Evolutionary conservation across 2,113 vertebrate species (phyloP).

Genomic region (Datnioides undecimradiatus): DNA sequence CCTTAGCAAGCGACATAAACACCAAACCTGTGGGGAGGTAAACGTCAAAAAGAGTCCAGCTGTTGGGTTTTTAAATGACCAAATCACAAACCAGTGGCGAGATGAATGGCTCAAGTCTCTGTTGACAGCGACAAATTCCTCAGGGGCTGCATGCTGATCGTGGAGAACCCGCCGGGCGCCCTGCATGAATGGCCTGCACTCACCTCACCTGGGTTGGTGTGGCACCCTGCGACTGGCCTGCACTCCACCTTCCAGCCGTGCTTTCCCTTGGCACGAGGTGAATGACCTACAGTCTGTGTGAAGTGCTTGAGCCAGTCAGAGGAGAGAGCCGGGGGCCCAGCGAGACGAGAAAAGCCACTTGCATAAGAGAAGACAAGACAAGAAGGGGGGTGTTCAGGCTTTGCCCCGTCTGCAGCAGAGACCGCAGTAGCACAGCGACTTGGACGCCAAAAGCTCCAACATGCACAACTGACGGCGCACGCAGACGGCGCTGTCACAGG

Average conservation of each 20-base stretch:
- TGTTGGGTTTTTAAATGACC: constrained; percentile 20
- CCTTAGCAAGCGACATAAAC: not conserved
- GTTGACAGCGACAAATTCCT: constrained; percentile 15
- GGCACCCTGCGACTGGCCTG: constrained; percentile 35
- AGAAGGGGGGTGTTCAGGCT: constrained; percentile 24
- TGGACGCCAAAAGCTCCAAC: not conserved
- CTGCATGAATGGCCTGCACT: constrained; percentile 68
- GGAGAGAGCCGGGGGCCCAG: constrained; percentile 19
- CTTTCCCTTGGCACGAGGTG: constrained; percentile 79
- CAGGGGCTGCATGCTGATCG: constrained; percentile 11
- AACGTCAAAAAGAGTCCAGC: constrained; percentile 6
- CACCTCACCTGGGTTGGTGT: constrained; percentile 64
- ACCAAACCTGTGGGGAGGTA: not conserved
- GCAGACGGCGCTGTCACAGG: constrained; percentile 13
- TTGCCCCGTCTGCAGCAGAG: constrained; percentile 43
- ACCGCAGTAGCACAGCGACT: constrained; percentile 19
- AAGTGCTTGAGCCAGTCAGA: constrained; percentile 51
- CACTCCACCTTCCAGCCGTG: constrained; percentile 48
- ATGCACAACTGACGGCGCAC: not conserved
- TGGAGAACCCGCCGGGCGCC: not conserved
- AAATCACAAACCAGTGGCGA: constrained; percentile 6
- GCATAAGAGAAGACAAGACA: constrained; percentile 53
- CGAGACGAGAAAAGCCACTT: constrained; percentile 55
- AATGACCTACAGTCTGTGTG: constrained; percentile 81
- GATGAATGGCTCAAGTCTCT: constrained; percentile 25